These are phyloP conservation scores for Dryocosmus kuriphilus DNA, from an alignment of 2,888 invertebrate species.

Conservation along the genomic window DNA sequence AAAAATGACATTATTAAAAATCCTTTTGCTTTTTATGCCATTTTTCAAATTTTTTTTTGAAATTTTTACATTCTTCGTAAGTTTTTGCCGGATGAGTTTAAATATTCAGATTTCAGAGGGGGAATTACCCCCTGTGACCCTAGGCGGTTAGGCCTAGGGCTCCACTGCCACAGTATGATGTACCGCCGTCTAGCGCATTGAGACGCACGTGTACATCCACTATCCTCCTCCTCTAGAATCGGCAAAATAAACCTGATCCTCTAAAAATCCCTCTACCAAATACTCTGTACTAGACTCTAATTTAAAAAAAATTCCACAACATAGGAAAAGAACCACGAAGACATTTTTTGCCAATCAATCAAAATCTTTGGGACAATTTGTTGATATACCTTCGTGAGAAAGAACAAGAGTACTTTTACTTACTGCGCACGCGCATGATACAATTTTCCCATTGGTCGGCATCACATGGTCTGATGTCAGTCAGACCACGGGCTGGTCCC, in stretches of 20 bases:
- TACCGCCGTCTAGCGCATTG: too few species aligned
- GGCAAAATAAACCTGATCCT: neutral
- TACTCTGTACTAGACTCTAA: neutral
- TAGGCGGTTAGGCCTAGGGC: too few species aligned
- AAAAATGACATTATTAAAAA: too few species aligned
- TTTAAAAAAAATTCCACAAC: neutral
- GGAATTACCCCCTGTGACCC: too few species aligned
- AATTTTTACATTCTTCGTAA: too few species aligned
- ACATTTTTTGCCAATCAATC: neutral
- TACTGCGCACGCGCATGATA: slow-evolving; percentile 71
- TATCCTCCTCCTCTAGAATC: neutral
- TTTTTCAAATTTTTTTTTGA: too few species aligned
- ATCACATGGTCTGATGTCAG: slow-evolving; percentile 88
- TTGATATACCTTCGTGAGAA: slow-evolving; percentile 19
- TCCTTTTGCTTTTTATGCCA: too few species aligned
- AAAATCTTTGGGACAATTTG: too few species aligned
- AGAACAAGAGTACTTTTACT: slow-evolving; percentile 15
- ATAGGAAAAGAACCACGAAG: neutral
- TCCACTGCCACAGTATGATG: too few species aligned
- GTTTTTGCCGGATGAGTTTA: too few species aligned
- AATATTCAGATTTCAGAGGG: too few species aligned
- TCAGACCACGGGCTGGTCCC: slow-evolving; percentile 83
- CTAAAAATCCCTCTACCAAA: neutral
- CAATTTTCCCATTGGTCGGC: slow-evolving; percentile 81
- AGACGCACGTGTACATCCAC: too few species aligned